Evolutionary conservation across 1,140 invertebrate species (phyloP), one percentile per base, ranked within the genome.

Genomic region (Phymorhynchus buccinoides): DNA sequence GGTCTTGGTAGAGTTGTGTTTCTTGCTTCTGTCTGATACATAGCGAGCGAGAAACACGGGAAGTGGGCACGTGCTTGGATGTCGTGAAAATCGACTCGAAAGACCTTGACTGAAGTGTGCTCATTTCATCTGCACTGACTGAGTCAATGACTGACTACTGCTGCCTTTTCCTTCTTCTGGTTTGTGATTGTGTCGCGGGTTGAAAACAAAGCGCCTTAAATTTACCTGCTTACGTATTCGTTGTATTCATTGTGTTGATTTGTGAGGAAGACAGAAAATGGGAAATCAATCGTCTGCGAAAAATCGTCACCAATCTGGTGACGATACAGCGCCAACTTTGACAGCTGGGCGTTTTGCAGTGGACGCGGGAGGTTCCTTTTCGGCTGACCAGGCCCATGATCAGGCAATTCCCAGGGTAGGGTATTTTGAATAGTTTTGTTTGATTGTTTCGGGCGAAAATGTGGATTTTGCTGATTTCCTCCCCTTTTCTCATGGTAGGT

Each of bases 311-410:
- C 86, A 86, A 39, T 91, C 90, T 44, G 91, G 91, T 6, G 91
- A 92, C 14, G 91, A 92, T 41, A 89, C 88, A 1, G 91, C 90
- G 0, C 91, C 91, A 3, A 89, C 90, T 9, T 77, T 92, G 52
- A 90, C 89, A 18, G 68, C 81, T 9, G 82, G 81, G 41, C 35
- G 66, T 35, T 83, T 66, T 41, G 86, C 85, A n/a, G 41, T 77
- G 16, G 42, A 42, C 9, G 9, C 62, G 7, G 30, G 75, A 62
- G 56, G 56, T 62, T 62, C 56, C 4, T 84, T 79, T 66, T 71
- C 16, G 16, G 14, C 75, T 56, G 73, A 83, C 18, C 81, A 83
- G n/a, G 81, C 44, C 22, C 56, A 71, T 22, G 81, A 83, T 16
- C 81, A 62, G 1, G 62, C 62, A 16, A 9, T 30, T 1, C 66